A percentile compares a stretch with the other conserved stretches of the same genome.
These are phyloP conservation scores for Anabas testudineus DNA, from an alignment of 2,797 vertebrate species.

Conservation along the genomic window DNA sequence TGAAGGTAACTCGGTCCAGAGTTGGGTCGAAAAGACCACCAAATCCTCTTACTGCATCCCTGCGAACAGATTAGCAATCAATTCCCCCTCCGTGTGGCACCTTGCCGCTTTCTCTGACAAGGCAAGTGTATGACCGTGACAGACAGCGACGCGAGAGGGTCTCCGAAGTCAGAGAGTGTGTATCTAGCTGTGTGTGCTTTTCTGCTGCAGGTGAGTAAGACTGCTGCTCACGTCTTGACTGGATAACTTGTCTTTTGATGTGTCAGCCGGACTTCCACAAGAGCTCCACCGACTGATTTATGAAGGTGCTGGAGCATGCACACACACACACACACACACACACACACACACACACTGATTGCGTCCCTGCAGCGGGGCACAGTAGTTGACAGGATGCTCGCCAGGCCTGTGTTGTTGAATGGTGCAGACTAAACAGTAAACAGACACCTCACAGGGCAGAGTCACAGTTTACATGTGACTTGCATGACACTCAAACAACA, in stretches of 20 bases:
- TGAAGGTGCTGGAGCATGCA: slow-evolving; percentile 30
- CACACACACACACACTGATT: slow-evolving; percentile 21
- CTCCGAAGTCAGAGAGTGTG: slow-evolving; percentile 13
- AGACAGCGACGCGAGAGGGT: slow-evolving; percentile 40
- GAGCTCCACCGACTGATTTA: slow-evolving; percentile 56
- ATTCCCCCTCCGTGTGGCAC: slow-evolving; percentile 43
- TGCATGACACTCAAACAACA: slow-evolving; percentile 15
- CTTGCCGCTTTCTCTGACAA: slow-evolving; percentile 42
- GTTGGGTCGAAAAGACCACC: slow-evolving; percentile 25
- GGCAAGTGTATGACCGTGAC: slow-evolving; percentile 40
- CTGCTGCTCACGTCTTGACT: slow-evolving; percentile 33
- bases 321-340: slow-evolving; percentile 24
- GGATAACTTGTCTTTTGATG: slow-evolving; percentile 47
- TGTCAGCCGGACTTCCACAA: slow-evolving; percentile 39
- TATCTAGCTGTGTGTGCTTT: slow-evolving; percentile 16
- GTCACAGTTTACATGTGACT: slow-evolving; percentile 57
- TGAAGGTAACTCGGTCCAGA: neutral
- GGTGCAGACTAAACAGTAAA: slow-evolving; percentile 79
- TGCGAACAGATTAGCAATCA: slow-evolving; percentile 40
- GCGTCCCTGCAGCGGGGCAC: slow-evolving; percentile 44
- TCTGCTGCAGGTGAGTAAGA: slow-evolving; percentile 40
- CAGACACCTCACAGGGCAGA: slow-evolving; percentile 58
- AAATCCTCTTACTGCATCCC: slow-evolving; percentile 34
- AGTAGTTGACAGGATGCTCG: slow-evolving; percentile 45
- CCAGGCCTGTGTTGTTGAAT: slow-evolving; percentile 54